phyloP scores from a whole-genome alignment of 2,113 vertebrate species.

The Xenopus laevis region DNA sequence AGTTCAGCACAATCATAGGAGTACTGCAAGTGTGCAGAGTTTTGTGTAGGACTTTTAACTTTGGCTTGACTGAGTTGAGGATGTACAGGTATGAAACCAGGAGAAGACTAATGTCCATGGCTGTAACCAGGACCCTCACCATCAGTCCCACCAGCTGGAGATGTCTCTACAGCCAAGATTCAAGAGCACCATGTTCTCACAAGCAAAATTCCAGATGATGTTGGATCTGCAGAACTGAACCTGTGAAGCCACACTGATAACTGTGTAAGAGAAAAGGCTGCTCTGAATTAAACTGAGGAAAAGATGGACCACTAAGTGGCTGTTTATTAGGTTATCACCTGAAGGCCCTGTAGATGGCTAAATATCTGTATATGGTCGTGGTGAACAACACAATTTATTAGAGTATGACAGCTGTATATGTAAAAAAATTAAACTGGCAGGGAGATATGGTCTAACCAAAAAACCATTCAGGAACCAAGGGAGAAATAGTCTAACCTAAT shows the following conservation, averaged over 20 bases:
- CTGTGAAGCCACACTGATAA: conserved; percentile 11
- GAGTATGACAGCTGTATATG: conserved; percentile 54
- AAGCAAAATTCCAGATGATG: conserved; percentile 23
- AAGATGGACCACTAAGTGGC: conserved; percentile 1
- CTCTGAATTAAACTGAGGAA: not conserved
- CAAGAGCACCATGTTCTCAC: not conserved
- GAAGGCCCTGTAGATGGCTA: conserved; percentile 35
- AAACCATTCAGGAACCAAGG: no score
- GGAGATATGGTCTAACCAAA: no score
- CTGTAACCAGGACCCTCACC: not conserved
- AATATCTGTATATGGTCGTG: conserved; percentile 1
- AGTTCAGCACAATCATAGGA: conserved; percentile 65
- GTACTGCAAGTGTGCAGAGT: not conserved
- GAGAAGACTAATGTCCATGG: not conserved
- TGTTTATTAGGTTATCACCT: not conserved
- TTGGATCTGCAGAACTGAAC: not conserved
- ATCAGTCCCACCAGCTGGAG: no score
- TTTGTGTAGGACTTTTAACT: no score
- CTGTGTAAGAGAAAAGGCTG: not conserved
- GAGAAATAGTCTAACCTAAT: conserved; percentile 28
- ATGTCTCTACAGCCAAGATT: no score
- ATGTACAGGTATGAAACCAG: conserved; percentile 15
- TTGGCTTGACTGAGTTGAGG: no score
- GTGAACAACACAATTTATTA: conserved; percentile 57
- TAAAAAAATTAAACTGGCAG: conserved; percentile 71